Evolutionary conservation across 2,888 invertebrate genomes (phyloP).

Genomic region (Calameuta filiformis): DNA sequence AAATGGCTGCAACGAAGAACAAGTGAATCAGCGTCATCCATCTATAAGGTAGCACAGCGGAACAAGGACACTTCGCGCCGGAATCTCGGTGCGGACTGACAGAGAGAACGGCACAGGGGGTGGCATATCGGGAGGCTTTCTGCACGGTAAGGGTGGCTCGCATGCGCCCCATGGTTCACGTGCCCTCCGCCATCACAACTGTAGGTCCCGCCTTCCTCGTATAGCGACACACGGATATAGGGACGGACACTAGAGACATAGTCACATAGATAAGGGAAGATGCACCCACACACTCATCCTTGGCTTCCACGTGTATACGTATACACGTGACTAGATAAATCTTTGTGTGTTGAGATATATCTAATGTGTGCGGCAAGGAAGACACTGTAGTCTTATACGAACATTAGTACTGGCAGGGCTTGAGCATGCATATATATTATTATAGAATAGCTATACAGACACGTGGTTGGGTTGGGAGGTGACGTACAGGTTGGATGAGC

Average conservation of each 20-base stretch:
- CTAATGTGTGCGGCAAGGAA: background rate
- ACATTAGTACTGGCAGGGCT: background rate
- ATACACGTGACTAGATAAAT: background rate
- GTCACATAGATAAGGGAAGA: conserved; percentile 3
- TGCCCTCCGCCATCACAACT: conserved; percentile 55
- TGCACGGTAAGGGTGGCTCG: conserved; percentile 38
- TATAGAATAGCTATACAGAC: background rate
- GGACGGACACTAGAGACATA: background rate
- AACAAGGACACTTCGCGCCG: conserved; percentile 58
- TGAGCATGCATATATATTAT: background rate
- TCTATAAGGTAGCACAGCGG: conserved; percentile 60
- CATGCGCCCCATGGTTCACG: conserved; percentile 57
- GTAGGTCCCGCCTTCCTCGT: conserved; percentile 54
- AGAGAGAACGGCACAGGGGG: conserved; percentile 19
- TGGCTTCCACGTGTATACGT: background rate
- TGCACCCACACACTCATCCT: background rate
- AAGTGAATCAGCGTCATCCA: conserved; percentile 62
- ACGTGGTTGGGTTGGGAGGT: background rate
- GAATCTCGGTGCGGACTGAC: conserved; percentile 61
- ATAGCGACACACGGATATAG: conserved; percentile 22
- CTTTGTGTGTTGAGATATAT: background rate
- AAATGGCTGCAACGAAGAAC: conserved; percentile 45
- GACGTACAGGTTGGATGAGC: background rate
- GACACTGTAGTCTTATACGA: background rate
- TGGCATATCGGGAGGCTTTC: conserved; percentile 25